phyloP scores from a whole-genome alignment of 2,797 vertebrate genomes.

The Esox lucius region DNA sequence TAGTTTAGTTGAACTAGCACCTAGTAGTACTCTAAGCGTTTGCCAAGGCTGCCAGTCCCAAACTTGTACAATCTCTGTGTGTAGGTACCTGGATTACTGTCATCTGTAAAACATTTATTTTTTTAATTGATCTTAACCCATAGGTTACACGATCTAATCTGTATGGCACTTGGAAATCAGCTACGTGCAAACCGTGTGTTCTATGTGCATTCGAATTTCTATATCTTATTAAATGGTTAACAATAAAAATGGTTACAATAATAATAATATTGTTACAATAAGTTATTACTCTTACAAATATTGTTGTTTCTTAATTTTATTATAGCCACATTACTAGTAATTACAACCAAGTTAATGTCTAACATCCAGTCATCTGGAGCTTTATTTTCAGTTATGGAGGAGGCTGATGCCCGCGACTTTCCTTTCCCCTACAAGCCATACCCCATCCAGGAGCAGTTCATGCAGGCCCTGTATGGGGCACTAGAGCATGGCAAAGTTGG shows the following conservation, averaged over 20 bases:
- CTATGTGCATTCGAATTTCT: neutral
- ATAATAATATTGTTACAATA: no score
- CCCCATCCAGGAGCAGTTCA: slow-evolving; percentile 90
- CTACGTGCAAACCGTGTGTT: no score
- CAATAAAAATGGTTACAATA: no score
- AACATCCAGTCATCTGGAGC: neutral
- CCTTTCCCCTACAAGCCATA: slow-evolving; percentile 93
- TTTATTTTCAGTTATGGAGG: slow-evolving; percentile 59
- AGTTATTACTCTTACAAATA: no score
- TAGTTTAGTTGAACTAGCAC: no score
- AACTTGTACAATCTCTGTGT: neutral
- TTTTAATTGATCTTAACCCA: neutral
- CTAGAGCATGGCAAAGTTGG: slow-evolving; percentile 89
- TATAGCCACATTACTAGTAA: neutral
- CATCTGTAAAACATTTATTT: neutral
- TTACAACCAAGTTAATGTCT: neutral
- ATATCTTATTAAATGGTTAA: no score
- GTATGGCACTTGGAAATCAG: neutral
- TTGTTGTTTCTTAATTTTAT: no score
- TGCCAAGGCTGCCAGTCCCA: neutral
- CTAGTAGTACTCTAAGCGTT: neutral
- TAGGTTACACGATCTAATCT: neutral
- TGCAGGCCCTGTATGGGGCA: slow-evolving; percentile 84
- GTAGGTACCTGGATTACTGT: neutral
- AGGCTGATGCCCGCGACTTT: slow-evolving; percentile 65